Evolutionary conservation across 2,113 vertebrate species (phyloP).

Genomic region (Lagopus leucura): DNA sequence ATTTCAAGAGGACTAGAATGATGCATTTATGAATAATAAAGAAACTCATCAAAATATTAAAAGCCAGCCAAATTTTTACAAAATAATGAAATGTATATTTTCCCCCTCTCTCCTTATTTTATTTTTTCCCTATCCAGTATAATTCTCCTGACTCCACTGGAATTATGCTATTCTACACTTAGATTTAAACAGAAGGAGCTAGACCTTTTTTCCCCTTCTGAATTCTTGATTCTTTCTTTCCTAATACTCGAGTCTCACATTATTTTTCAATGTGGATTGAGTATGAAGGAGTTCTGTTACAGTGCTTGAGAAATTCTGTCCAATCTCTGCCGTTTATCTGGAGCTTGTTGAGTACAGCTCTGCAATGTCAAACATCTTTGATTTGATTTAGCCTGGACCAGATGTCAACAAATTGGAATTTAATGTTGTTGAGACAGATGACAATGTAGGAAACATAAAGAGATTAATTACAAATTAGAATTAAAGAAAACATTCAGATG

Average conservation of each 20-base stretch:
- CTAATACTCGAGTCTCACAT: background rate
- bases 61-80: background rate
- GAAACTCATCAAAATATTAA: background rate
- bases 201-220: background rate
- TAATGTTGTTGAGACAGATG: constrained; percentile 71
- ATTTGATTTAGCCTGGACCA: constrained; percentile 71
- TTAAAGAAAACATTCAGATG: constrained; percentile 65
- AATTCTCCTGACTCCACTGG: background rate
- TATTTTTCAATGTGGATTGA: background rate
- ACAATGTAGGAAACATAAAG: constrained; percentile 69
- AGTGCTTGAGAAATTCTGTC: constrained; percentile 22
- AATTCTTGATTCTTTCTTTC: background rate
- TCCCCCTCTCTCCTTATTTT: background rate
- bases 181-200: background rate
- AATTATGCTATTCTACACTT: background rate
- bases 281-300: background rate
- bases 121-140: background rate
- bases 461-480: constrained; percentile 67
- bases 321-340: constrained; percentile 49
- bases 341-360: constrained; percentile 16
- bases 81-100: background rate
- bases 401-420: constrained; percentile 72
- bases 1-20: background rate
- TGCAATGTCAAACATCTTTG: constrained; percentile 63
- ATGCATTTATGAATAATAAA: background rate